Evolutionary conservation across 2,797 vertebrate genomes (phyloP).

Genomic region (Glyptemys insculpta): DNA sequence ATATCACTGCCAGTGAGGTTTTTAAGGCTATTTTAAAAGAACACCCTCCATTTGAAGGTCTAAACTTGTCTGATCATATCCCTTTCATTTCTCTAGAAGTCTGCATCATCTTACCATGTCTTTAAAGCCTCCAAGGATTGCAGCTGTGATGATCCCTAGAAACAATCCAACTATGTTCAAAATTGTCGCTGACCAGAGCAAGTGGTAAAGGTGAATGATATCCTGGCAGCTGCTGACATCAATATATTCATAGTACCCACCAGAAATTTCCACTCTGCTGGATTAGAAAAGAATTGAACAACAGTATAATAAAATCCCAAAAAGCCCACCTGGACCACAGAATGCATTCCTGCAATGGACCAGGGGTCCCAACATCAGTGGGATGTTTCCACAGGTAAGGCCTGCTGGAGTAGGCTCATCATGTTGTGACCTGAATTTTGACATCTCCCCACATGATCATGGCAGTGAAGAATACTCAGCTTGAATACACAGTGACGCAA

Average conservation of each 20-base stretch:
- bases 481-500: background rate
- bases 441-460: background rate
- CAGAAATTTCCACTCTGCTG: slow-evolving; percentile 87
- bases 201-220: slow-evolving; percentile 96
- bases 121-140: slow-evolving; percentile 96
- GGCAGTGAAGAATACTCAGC: rapidly evolving
- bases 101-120: slow-evolving; percentile 89
- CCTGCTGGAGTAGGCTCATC: background rate
- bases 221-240: slow-evolving; percentile 98
- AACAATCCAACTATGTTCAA: slow-evolving; percentile 97
- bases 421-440: background rate
- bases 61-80: background rate
- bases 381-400: background rate
- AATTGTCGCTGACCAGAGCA: slow-evolving; percentile 96
- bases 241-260: slow-evolving; percentile 96
- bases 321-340: background rate
- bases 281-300: slow-evolving; percentile 54
- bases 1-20: background rate
- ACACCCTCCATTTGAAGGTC: background rate
- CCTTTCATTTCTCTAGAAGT: background rate
- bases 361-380: background rate
- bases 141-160: slow-evolving; percentile 97
- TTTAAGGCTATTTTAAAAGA: background rate
- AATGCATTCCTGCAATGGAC: background rate
- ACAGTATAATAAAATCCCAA: background rate